phyloP scores from a whole-genome alignment of 2,113 vertebrate genomes.

The Hyperoodon ampullatus region DNA sequence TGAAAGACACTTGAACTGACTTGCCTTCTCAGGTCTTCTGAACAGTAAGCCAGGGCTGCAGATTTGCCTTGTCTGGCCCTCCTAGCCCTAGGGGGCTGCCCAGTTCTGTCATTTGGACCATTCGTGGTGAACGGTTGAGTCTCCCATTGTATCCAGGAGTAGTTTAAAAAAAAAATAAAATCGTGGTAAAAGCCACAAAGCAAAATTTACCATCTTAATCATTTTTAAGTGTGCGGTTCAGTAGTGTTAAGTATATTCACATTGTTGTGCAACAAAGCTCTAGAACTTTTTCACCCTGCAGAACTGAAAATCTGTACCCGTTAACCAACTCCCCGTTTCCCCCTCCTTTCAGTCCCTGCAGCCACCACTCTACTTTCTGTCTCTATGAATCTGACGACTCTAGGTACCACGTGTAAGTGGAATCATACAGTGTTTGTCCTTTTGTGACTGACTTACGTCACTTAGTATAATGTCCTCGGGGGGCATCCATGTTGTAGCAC shows the following conservation, averaged over 20 bases:
- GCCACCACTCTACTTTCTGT: background rate
- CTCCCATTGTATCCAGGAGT: conserved; percentile 44
- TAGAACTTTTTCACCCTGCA: background rate
- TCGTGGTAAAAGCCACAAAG: background rate
- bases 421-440: background rate
- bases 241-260: background rate
- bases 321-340: background rate
- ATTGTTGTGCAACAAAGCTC: background rate
- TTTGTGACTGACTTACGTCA: background rate
- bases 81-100: background rate
- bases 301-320: background rate
- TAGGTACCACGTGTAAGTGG: background rate
- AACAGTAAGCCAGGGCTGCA: background rate
- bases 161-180: background rate
- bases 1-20: background rate
- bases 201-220: background rate
- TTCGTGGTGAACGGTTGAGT: background rate
- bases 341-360: too few relatives aligned
- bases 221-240: background rate
- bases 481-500: background rate
- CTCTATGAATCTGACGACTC: background rate
- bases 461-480: background rate
- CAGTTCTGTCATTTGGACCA: background rate
- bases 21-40: background rate
- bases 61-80: background rate